phyloP scores from a whole-genome alignment of 2,797 vertebrate species.

The Sparus aurata region DNA sequence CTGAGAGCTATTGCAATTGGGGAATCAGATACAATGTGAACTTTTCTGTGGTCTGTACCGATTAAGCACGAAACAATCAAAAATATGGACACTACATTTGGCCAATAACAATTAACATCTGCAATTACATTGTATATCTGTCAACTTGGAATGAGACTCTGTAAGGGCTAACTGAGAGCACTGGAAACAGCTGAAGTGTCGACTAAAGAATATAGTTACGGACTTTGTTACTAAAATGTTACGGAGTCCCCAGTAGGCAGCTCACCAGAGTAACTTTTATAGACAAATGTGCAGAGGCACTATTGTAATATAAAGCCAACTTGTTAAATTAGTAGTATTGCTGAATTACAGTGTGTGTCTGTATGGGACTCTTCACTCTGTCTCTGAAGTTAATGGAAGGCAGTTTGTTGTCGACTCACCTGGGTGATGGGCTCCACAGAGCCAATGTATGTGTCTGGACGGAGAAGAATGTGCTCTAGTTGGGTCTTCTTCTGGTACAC shows the following conservation, averaged over 20 bases:
- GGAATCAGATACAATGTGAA: too few species aligned
- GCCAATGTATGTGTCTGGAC: conserved; percentile 98
- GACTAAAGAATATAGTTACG: background rate
- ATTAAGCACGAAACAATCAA: too few species aligned
- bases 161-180: background rate
- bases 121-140: background rate
- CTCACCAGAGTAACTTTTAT: background rate
- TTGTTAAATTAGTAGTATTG: background rate
- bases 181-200: background rate
- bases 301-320: background rate
- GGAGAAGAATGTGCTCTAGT: conserved; percentile 98
- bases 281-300: background rate
- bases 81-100: background rate
- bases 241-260: too few species aligned
- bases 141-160: background rate
- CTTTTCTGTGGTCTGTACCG: too few species aligned
- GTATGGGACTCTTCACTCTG: background rate
- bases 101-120: too few species aligned
- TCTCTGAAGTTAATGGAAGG: background rate
- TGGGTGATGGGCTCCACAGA: conserved; percentile 96
- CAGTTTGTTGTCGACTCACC: conserved; percentile 75
- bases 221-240: background rate
- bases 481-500: conserved; percentile 99
- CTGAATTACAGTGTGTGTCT: background rate
- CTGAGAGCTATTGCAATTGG: too few species aligned